Base-by-base conservation (phyloP, 2,113 vertebrate species). In the Phalacrocorax pelagicus region DNA sequence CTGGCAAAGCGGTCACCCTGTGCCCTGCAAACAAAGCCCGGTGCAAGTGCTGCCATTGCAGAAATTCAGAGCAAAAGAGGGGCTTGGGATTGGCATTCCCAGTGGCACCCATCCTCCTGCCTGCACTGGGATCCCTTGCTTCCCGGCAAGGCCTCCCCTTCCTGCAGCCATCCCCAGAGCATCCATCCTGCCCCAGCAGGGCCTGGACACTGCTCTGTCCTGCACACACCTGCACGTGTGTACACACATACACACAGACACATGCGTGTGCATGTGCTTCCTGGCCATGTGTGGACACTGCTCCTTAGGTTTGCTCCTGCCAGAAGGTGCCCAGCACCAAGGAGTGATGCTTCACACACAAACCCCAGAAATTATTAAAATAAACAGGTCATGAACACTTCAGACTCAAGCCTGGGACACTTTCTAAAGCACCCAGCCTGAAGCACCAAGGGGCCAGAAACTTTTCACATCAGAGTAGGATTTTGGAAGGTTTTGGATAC, bases 31-130 rank as follows among this genome's bases (percentile, higher is more conserved):
- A 51, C 27, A 49, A 77, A 92, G 30, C 29, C 44, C 1, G 1
- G 34, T 15, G 20, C 18, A 66, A 63, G 46, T 0, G 2, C 32
- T 54, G 58, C 51, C 1, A 0, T 14, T 94, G 23, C 51, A 54
- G 90, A 93, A 89, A 87, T 81, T 67, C 87, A 70, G 75, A 81
- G 47, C 30, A 70, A 73, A 92, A 0, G 2, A 86, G 21, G 21
- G 19, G 11, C 49, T 36, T 44, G 1, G 54, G 26, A 70, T 61
- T 40, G 42, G 5, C 1, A 0, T 36, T 78, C 49, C 40, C 3
- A 0, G 42, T 1, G 1, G 42, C 1, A 1, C 32, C 30, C 0
- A 0, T 36, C 26, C 36, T 86, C 29, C 49, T 15, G 30, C 15
- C 38, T 75, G 34, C 2, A 1, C 38, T 2, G 2, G 58, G n/a